A percentile compares a stretch with the other conserved stretches of the same genome.
These are phyloP conservation scores for Porphyrio hochstetteri DNA, from an alignment of 2,113 vertebrate genomes.

Conservation along the genomic window DNA sequence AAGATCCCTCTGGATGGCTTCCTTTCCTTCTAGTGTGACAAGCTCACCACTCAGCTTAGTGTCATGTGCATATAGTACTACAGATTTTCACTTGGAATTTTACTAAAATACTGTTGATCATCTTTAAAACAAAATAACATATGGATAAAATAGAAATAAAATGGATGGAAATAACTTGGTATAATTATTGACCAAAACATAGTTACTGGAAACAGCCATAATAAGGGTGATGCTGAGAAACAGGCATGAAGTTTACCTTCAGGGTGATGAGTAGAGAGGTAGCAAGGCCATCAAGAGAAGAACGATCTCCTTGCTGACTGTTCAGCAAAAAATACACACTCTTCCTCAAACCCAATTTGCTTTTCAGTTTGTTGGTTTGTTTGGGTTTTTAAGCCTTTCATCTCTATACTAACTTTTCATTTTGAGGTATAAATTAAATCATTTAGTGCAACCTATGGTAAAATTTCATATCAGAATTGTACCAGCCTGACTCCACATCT, in stretches of 20 bases:
- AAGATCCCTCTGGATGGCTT: too few relatives aligned
- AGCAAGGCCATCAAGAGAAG: background rate
- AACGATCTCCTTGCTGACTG: background rate
- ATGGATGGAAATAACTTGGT: background rate
- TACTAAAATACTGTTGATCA: background rate
- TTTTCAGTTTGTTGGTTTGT: too few relatives aligned
- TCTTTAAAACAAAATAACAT: background rate
- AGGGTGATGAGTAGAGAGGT: rapidly evolving
- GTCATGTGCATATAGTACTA: too few relatives aligned
- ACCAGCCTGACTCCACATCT: background rate
- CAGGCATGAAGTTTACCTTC: background rate
- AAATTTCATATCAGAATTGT: background rate
- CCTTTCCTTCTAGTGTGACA: too few relatives aligned
- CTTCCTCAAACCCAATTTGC: background rate
- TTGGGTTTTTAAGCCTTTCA: background rate
- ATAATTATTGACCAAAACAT: background rate
- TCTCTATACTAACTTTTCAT: background rate
- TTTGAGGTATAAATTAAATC: background rate
- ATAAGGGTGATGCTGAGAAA: background rate
- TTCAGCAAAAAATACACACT: background rate
- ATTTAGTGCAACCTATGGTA: background rate
- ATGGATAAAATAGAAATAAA: background rate
- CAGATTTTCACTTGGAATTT: background rate
- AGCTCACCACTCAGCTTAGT: too few relatives aligned
- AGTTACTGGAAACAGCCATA: background rate